Percentiles rank a stretch among this genome's conserved stretches.
These are phyloP conservation scores for Vanessa cardui DNA, from an alignment of 2,888 invertebrate genomes.

Conservation along the genomic window DNA sequence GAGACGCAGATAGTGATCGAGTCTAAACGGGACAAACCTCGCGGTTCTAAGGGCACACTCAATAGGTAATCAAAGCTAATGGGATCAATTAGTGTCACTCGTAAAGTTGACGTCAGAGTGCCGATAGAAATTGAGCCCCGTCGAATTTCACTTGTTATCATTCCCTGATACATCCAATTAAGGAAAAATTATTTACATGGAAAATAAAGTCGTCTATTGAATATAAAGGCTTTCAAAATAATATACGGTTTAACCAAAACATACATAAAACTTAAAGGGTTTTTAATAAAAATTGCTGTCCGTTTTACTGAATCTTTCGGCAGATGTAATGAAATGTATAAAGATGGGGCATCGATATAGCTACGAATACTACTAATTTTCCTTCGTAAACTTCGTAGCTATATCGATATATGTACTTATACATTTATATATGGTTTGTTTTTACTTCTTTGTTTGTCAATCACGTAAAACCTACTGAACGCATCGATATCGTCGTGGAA, in stretches of 20 bases:
- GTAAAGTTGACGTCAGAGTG: constrained; percentile 7
- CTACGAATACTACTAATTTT: background rate
- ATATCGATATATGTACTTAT: background rate
- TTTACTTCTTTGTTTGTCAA: no score
- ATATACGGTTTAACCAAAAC: no score
- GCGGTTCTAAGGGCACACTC: constrained; percentile 11
- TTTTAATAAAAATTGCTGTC: no score
- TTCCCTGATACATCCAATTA: background rate
- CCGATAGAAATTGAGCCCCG: background rate
- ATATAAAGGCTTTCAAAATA: background rate
- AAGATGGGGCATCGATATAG: no score
- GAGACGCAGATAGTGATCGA: constrained; percentile 8
- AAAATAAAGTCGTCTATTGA: background rate
- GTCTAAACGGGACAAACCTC: constrained; percentile 14
- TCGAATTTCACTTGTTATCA: background rate
- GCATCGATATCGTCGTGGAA: no score
- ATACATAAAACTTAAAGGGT: no score
- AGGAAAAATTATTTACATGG: no score
- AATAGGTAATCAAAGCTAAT: constrained; percentile 25
- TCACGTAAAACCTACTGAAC: no score
- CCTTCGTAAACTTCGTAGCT: background rate
- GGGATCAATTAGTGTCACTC: constrained; percentile 24
- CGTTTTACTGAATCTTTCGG: no score
- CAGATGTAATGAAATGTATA: background rate
- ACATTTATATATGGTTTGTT: no score